Percentiles rank a stretch among this genome's conserved stretches.
These are phyloP conservation scores for Ispidina lecontei DNA, from an alignment of 2,797 vertebrate species.

Conservation along the genomic window DNA sequence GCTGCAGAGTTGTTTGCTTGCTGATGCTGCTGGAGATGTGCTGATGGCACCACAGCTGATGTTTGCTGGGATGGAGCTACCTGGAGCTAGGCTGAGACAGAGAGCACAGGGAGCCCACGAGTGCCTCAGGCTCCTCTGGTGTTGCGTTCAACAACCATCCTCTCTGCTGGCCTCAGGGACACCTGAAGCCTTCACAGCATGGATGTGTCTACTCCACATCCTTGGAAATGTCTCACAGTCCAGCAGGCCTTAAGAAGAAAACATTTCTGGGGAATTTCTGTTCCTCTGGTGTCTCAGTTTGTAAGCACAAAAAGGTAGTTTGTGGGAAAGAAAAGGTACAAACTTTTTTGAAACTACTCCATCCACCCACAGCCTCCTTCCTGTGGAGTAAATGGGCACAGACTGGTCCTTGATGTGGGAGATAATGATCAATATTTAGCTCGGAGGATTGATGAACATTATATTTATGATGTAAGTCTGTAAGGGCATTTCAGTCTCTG, in stretches of 20 bases:
- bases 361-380: constrained; percentile 17
- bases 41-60: background rate
- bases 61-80: background rate
- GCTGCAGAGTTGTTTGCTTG: background rate
- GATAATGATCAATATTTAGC: constrained; percentile 44
- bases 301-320: background rate
- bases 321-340: background rate
- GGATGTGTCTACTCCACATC: background rate
- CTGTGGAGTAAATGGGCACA: background rate
- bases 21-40: background rate
- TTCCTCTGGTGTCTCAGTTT: background rate
- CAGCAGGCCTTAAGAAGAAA: background rate
- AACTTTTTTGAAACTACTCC: background rate
- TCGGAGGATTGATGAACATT: background rate
- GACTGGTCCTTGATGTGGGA: background rate
- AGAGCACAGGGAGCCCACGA: background rate
- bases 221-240: background rate
- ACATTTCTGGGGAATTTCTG: background rate
- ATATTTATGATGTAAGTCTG: background rate
- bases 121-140: accelerated
- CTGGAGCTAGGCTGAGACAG: background rate
- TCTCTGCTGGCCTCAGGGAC: background rate
- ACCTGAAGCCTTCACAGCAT: background rate
- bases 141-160: accelerated
- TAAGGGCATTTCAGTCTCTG: background rate